These are phyloP conservation scores for Boulengeromyrus knoepffleri DNA, from an alignment of 2,113 vertebrate species.

Conservation along the genomic window DNA sequence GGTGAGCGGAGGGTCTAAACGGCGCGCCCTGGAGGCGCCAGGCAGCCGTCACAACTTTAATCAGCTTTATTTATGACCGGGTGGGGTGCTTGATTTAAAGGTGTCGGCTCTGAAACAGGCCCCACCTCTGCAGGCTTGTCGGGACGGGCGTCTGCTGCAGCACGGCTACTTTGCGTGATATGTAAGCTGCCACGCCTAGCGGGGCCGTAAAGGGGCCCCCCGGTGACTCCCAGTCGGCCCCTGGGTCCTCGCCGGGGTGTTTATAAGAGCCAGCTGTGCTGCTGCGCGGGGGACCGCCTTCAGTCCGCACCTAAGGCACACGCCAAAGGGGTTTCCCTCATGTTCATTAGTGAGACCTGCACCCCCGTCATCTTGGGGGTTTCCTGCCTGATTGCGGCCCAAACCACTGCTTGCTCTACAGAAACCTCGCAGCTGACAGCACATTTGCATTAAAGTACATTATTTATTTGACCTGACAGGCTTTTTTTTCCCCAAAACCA, in stretches of 20 bases:
- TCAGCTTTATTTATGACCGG: not conserved
- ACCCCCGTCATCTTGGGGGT: not conserved
- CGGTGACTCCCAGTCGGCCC: not conserved
- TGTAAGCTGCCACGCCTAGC: not conserved
- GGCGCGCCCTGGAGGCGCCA: not conserved
- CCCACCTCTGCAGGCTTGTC: not conserved
- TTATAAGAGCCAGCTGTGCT: slow-evolving; percentile 9
- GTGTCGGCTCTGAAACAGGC: not conserved
- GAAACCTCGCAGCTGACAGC: not conserved
- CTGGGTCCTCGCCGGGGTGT: not conserved
- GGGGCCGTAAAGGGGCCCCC: not conserved
- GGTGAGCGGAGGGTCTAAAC: not conserved
- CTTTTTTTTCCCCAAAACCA: not conserved
- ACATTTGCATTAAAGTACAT: slow-evolving; percentile 1
- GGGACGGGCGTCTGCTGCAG: not conserved
- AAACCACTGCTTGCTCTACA: not conserved
- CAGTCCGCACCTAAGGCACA: not conserved
- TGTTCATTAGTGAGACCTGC: not conserved
- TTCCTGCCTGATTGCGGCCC: not conserved
- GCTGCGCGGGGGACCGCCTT: no score
- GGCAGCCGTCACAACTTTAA: not conserved
- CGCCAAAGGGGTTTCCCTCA: no score
- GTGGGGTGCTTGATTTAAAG: not conserved
- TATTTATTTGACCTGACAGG: not conserved
- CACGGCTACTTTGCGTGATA: not conserved